These are phyloP conservation scores for Synanthedon myopaeformis DNA, from an alignment of 2,888 invertebrate species.

Conservation along the genomic window DNA sequence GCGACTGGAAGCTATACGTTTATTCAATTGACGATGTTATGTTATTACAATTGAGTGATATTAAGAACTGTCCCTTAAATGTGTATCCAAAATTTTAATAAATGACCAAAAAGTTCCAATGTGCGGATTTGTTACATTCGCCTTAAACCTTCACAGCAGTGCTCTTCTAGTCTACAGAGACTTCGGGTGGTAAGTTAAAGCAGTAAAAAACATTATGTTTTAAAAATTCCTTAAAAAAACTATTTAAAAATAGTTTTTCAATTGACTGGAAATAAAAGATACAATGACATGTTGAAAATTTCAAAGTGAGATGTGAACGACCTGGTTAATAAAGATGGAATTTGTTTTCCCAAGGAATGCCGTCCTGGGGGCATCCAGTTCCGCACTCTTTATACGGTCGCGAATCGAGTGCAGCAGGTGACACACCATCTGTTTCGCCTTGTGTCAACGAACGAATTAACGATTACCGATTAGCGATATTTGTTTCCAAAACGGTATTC, in stretches of 20 bases:
- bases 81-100: too few species aligned
- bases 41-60: too few species aligned
- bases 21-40: too few species aligned
- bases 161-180: too few species aligned
- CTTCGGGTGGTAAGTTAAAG: too few species aligned
- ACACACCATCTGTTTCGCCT: constrained; percentile 53
- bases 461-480: constrained; percentile 23
- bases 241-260: neutral
- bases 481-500: constrained; percentile 5
- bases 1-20: too few species aligned
- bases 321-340: constrained; percentile 43
- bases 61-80: too few species aligned
- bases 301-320: constrained; percentile 36
- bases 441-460: constrained; percentile 43
- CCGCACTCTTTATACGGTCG: constrained; percentile 22
- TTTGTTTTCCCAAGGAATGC: constrained; percentile 43
- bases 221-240: neutral
- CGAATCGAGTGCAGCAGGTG: constrained; percentile 35
- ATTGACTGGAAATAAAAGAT: neutral
- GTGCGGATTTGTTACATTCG: too few species aligned
- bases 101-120: too few species aligned
- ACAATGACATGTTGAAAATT: constrained; percentile 1
- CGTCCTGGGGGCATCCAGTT: constrained; percentile 34
- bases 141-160: too few species aligned
- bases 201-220: neutral